Evolutionary conservation across 2,797 vertebrate genomes (phyloP), one percentile per base, ranked within the genome.

Genomic region (Lindbergichthys nudifrons): DNA sequence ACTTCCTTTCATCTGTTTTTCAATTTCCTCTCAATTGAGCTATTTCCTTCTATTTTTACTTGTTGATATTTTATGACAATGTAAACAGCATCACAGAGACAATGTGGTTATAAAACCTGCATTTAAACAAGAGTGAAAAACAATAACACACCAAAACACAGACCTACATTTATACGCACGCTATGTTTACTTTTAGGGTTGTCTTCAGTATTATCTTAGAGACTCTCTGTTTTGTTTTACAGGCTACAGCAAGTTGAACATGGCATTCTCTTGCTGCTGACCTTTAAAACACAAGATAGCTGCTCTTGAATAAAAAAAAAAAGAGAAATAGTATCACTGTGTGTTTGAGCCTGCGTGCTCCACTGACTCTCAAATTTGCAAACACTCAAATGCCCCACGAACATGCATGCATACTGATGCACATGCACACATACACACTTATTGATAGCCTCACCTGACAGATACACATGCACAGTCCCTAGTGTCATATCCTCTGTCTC

Each of bases 401-500:
- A 79, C 69, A 79, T 64, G 70, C 59, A 70, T 70, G 64, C 75
- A 79, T 78, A 83, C 65, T 69, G 78, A 80, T 67, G 32, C 64
- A 63, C 53, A 62, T 70, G 60, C 67, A 77, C 52, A 59, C 65
- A 71, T 70, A 65, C 60, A 43, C 63, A 75, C 48, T 57, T 63
- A 67, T 62, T 79, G 80, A 68, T 64, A 73, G 63, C 72, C 77
- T 83, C 70, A 71, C 58, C 58, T 57, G 21, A 72, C 77, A 73
- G 73, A 83, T 70, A 78, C 85, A 86, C 87, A 81, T 87, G 76
- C 82, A 82, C 88, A 77, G 81, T 86, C 80, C 86, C 86, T 69
- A 62, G 86, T 91, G 87, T 89, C 88, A 82, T 81, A 89, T 92
- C 81, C 81, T 85, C 83, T 89, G 92, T 95, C 94, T 95, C 94